Evolutionary conservation across 1,140 invertebrate species (phyloP), one percentile per base, ranked within the genome.

Genomic region (Drosophila santomea): DNA sequence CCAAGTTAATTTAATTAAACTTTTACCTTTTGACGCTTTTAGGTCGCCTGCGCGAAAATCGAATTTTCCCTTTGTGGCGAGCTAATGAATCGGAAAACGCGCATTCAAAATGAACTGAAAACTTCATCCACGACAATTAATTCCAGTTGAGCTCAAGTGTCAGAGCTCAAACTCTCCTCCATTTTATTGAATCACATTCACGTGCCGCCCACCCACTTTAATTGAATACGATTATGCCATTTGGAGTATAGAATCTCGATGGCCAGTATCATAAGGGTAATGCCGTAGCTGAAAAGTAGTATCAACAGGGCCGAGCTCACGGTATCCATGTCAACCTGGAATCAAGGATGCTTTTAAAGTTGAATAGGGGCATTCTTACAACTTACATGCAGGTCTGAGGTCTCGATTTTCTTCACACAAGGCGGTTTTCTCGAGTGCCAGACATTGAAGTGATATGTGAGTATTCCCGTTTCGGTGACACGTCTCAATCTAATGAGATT

Each of bases 381-480:
- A 63, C 91, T 91, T 14, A 94, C 94, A n/a, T 91, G 91, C 44
- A 94, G 92, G 41, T 93, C 80, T 14, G 91, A 92, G 10, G 92
- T 86, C 63, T 94, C 93, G 0, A 93, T 92, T 36, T 92, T 93
- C 43, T 92, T 91, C 2, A 93, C 92, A 67, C 94, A 94, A 0
- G 80, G 91, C 4, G 94, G 94, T 63, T 93, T 93, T 0, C 91
- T 88, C 14, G 92, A 93, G 72, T 94, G 93, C 93, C 94, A 94
- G 11, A 93, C 60, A 28, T 91, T 92, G 35, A 90, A 92, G 20
- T 94, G 91, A 47, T 93, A 93, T 0, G 88, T 80, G 76, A 94
- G 93, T 3, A 94, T 77, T 10, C 94, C 94, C 0, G 91, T 74
- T 74, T 94, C 94, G 3, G 86, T 91, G 20, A 94, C 93, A 51